Evolutionary conservation across 2,113 vertebrate genomes (phyloP).

Genomic region (Ammospiza caudacuta): DNA sequence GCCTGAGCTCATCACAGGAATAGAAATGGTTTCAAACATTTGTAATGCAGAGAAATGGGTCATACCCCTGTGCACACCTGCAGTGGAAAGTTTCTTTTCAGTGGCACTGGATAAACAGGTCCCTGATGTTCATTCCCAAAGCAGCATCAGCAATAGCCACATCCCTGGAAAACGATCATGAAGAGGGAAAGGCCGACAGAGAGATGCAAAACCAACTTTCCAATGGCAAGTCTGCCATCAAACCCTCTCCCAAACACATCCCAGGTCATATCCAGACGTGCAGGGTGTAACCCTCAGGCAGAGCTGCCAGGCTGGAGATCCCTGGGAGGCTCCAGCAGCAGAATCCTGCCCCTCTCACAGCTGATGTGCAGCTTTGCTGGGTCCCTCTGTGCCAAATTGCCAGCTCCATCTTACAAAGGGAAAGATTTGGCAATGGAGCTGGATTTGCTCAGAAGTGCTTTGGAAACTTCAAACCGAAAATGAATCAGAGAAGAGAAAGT

Average conservation of each 20-base stretch:
- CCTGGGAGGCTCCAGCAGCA: accelerated
- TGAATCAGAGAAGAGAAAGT: background rate
- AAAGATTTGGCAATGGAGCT: background rate
- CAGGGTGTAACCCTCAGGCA: background rate
- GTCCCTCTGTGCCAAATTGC: background rate
- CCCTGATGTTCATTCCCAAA: background rate
- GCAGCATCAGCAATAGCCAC: background rate
- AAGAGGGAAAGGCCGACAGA: background rate
- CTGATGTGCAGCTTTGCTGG: background rate
- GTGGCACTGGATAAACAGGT: background rate
- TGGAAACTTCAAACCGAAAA: background rate
- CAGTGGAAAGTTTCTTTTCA: background rate
- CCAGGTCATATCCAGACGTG: background rate
- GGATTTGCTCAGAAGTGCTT: background rate
- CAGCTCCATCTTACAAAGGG: background rate
- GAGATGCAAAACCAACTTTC: background rate
- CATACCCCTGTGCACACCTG: background rate
- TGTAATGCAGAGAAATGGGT: background rate
- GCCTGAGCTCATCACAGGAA: background rate
- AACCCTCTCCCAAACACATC: background rate
- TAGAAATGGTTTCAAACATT: background rate
- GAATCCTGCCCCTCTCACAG: accelerated
- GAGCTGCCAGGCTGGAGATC: background rate
- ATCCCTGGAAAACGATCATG: background rate
- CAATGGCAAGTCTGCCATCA: background rate